These are phyloP conservation scores for Arbacia lixula DNA, from an alignment of 53 echinoderm and acorn worm species.

Conservation along the genomic window DNA sequence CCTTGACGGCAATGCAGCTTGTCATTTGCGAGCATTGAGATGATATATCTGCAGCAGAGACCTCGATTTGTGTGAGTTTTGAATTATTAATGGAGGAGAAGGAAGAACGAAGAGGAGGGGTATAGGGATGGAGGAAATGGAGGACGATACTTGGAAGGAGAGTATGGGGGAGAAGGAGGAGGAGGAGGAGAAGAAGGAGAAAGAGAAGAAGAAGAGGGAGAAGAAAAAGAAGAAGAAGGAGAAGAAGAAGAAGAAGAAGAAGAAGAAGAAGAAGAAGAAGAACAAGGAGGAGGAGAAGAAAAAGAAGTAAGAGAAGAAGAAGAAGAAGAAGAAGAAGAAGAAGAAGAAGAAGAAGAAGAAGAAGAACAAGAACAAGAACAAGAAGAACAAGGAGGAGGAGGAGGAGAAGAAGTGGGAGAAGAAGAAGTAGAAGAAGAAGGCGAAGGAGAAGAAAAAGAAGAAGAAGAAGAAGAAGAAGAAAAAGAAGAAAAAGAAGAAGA, in stretches of 20 bases:
- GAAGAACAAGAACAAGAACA: background rate
- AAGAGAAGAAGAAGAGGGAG: background rate
- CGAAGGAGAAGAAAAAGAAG: background rate
- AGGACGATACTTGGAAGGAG: background rate
- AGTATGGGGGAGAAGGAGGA: background rate
- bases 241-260: constrained; percentile 4
- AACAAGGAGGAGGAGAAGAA: background rate
- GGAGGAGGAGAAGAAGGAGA: background rate
- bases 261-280: constrained; percentile 1
- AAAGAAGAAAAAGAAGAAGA: background rate
- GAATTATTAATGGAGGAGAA: too few relatives aligned
- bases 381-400: background rate
- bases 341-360: background rate
- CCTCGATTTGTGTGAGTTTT: too few relatives aligned
- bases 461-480: background rate
- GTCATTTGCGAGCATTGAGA: too few relatives aligned
- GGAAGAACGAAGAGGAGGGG: too few relatives aligned
- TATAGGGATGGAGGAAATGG: background rate
- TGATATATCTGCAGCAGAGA: too few relatives aligned
- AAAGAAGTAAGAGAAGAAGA: background rate
- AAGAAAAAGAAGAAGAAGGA: background rate
- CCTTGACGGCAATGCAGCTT: too few relatives aligned
- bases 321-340: background rate
- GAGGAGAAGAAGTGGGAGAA: background rate
- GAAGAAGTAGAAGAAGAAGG: background rate